Conservation (phyloP, 2,113 vertebrate species). For the Mungos mungo region DNA sequence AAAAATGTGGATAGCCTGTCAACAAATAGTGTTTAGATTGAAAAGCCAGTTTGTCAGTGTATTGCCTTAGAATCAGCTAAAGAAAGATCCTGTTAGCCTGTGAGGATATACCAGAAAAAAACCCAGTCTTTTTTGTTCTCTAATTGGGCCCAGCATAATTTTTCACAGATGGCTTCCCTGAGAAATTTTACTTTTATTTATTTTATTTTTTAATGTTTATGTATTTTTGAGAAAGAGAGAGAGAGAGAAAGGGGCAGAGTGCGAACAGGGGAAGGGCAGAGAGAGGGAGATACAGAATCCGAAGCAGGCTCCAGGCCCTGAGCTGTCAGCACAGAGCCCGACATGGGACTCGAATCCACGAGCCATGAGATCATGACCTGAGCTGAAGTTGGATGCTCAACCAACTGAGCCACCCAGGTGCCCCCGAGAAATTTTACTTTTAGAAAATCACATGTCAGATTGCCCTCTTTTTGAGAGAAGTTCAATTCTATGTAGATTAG, state of each 20-base stretch:
- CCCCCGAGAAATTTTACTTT: background rate
- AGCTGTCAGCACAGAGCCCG: background rate
- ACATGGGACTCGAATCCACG: fast-evolving
- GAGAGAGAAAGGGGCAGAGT: no score
- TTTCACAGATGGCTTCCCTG: constrained; percentile 21
- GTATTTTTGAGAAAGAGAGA: no score
- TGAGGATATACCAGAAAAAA: constrained; percentile 21
- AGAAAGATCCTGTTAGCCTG: background rate
- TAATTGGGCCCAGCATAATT: background rate
- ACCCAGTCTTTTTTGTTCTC: constrained; percentile 4
- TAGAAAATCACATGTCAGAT: background rate
- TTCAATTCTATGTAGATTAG: background rate
- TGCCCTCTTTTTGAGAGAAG: background rate
- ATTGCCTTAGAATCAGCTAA: background rate
- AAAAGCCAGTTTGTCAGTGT: background rate
- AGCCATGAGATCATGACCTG: background rate
- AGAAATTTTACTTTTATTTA: constrained; percentile 21
- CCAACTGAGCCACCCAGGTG: background rate
- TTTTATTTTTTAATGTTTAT: no score
- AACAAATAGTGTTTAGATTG: background rate
- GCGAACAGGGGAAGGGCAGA: background rate
- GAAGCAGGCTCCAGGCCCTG: background rate
- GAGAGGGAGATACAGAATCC: background rate
- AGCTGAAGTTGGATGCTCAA: background rate
- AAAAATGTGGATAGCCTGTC: background rate